Percentiles rank a stretch among this genome's conserved stretches.
Evolutionary conservation across 2,113 vertebrate species (phyloP).

Genomic region (Tyto alba): DNA sequence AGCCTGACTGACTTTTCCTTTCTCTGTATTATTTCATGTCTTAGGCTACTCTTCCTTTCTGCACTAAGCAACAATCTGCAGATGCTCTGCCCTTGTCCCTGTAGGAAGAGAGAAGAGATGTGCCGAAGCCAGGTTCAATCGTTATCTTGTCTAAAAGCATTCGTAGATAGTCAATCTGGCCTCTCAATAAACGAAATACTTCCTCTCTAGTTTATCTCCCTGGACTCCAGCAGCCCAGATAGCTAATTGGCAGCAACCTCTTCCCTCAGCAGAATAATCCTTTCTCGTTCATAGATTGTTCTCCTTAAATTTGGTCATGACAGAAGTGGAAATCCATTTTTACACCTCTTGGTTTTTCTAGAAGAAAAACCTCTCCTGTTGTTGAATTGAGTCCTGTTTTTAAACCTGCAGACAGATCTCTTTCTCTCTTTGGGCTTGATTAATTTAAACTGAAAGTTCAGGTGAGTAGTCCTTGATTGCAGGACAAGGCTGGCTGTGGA

Average conservation of each 20-base stretch:
- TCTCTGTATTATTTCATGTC: background rate
- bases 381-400: background rate
- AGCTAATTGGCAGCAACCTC: background rate
- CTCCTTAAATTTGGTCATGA: background rate
- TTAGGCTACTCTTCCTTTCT: background rate
- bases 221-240: background rate
- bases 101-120: background rate
- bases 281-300: constrained; percentile 2
- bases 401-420: background rate
- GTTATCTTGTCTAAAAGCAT: background rate
- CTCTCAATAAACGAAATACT: constrained; percentile 9
- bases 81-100: background rate
- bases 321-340: constrained; percentile 4
- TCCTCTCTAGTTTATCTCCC: constrained; percentile 26
- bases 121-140: background rate
- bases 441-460: background rate
- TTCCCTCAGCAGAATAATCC: background rate
- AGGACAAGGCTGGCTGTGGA: background rate
- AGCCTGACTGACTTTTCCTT: background rate
- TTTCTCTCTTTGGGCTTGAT: background rate
- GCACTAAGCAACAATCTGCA: background rate
- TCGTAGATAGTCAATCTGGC: background rate
- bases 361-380: background rate
- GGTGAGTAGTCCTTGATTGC: background rate
- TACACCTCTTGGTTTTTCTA: background rate